Conservation (phyloP, 2,797 vertebrate species). For the Enoplosus armatus region DNA sequence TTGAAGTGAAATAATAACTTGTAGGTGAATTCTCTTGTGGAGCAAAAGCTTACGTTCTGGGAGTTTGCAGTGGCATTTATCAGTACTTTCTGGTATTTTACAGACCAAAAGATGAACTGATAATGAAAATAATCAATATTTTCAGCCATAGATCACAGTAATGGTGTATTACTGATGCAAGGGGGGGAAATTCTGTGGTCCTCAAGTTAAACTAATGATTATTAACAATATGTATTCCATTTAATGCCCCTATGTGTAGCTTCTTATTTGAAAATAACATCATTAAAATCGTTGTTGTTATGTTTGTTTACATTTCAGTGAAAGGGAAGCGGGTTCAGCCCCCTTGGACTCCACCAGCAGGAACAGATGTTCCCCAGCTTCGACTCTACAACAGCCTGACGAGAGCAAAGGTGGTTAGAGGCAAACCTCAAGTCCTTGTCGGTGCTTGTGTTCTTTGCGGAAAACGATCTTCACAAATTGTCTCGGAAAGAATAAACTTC, state of each 20-base stretch:
- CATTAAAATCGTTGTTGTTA: neutral
- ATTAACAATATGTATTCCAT: neutral
- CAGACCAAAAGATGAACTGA: neutral
- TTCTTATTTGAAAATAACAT: neutral
- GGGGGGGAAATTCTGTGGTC: no score
- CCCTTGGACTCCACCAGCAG: slow-evolving; percentile 88
- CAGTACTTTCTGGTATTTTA: neutral
- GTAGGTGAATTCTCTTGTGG: neutral
- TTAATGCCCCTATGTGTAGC: neutral
- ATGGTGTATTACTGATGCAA: neutral
- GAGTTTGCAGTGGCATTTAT: neutral
- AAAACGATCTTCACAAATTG: neutral
- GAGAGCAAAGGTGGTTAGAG: slow-evolving; percentile 88
- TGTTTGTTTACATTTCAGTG: slow-evolving; percentile 78
- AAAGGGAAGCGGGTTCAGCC: slow-evolving; percentile 91
- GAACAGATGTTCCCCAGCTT: slow-evolving; percentile 87
- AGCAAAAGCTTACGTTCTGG: neutral
- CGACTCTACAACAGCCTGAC: slow-evolving; percentile 97
- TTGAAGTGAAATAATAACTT: neutral
- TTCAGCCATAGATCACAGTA: neutral
- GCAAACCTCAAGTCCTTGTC: neutral
- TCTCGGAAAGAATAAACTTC: neutral
- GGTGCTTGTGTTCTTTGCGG: neutral
- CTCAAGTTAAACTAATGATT: neutral
- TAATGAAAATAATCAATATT: neutral